A percentile compares a stretch with the other conserved stretches of the same genome.
phyloP scores from a whole-genome alignment of 2,797 vertebrate genomes.

The Anniella stebbinsi region DNA sequence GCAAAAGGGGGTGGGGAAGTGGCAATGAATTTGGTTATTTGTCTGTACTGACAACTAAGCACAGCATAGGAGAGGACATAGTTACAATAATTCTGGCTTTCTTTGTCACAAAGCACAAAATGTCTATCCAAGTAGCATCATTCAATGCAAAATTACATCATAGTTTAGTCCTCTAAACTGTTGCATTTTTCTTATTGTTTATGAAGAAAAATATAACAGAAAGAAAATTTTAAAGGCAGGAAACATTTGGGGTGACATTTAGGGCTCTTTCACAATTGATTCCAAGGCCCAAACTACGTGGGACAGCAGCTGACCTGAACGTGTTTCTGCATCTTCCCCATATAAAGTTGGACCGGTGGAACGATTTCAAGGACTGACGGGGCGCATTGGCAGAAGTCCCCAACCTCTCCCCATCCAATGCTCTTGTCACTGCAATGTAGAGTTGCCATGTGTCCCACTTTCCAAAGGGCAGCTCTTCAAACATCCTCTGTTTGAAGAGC shows the following conservation, averaged over 20 bases:
- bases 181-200: neutral
- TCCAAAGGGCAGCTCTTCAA: too few relatives aligned
- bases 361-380: neutral
- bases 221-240: conserved; percentile 19
- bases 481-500: too few relatives aligned
- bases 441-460: too few relatives aligned
- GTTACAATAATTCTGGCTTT: neutral
- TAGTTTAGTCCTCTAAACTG: neutral
- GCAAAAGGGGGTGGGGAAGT: conserved; percentile 13
- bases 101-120: neutral
- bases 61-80: neutral
- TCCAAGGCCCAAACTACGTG: neutral
- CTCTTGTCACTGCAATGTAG: neutral
- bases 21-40: conserved; percentile 31
- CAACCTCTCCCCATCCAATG: neutral
- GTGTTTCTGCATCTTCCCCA: neutral
- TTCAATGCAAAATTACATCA: neutral
- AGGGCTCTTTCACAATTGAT: neutral
- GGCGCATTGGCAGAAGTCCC: neutral
- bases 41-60: conserved; percentile 1
- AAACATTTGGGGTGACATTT: neutral
- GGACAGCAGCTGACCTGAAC: neutral
- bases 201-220: neutral
- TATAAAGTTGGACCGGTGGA: too few relatives aligned
- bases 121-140: neutral